Base-by-base conservation (phyloP, 2,888 invertebrate species). In the Ormia ochracea region DNA sequence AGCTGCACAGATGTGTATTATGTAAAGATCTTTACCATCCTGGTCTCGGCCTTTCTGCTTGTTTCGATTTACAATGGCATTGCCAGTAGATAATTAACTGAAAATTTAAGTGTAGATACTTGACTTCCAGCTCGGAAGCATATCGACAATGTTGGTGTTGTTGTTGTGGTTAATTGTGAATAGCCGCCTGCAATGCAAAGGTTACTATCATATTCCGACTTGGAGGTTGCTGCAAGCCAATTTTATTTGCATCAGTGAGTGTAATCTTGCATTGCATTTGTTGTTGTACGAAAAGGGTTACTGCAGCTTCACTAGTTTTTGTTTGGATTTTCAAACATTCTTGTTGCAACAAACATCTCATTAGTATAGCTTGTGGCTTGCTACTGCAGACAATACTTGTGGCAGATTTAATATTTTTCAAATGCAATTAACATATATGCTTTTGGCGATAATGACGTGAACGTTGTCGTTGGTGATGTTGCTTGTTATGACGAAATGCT, bases 81-180 rank as follows among this genome's bases (percentile, higher is more conserved):
- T 41, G 43, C 74, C 84, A 91, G 96, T 87, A 96, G 92, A 90
- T 96, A 96, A 88, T 96, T 95, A 89, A 96, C 96, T 82, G 96
- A 96, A 90, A 96, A 95, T 90, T 96, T 96, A 87, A 95, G 93
- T 90, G 96, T 96, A 41, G 83, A 96, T 81, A 96, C 96, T 89
- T 94, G 94, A 88, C 95, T 95, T 87, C 95, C 95, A 85, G 95
- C 92, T 82, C 94, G 95, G 83, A 95, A 95, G 86, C 95, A 93
- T 84, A 95, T 75, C 31, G 61, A 23, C 23, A 56, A 43, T 52
- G 77, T 48, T 14, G 48, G 41, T 23, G 65, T 23, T 58, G 72
- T 63, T 59, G 82, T 73, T 63, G 81, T 74, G 78, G 82, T 95
- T 90, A 94, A 93, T 89, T 94, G 92, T 81, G 93, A 93, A 87